Evolutionary conservation across 2,113 vertebrate genomes (phyloP).

Genomic region (Tricholaema leucomelas): DNA sequence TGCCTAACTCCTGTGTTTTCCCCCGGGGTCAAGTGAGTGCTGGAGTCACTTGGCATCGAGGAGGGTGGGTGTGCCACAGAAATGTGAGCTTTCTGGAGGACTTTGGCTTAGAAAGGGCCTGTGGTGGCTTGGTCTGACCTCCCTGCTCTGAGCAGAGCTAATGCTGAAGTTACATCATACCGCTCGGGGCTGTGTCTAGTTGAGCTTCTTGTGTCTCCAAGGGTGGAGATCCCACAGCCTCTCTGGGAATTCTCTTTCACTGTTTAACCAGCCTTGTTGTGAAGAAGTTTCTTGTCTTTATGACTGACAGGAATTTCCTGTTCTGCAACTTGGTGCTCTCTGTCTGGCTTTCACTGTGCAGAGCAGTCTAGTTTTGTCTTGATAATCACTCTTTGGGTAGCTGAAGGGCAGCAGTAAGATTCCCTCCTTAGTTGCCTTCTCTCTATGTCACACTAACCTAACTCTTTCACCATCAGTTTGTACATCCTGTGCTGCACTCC

Average conservation of each 20-base stretch:
- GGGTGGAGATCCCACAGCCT: neutral
- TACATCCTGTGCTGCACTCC: neutral
- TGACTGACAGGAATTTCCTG: conserved; percentile 38
- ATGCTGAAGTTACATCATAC: neutral
- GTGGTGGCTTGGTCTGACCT: neutral
- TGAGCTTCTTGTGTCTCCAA: neutral
- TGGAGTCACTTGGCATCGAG: neutral
- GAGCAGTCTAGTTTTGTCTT: neutral
- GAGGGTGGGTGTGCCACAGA: neutral
- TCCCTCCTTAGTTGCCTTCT: neutral
- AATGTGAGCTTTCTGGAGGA: neutral
- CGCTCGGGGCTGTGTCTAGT: neutral
- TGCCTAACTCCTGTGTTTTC: neutral
- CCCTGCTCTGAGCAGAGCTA: neutral
- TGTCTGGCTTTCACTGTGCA: neutral
- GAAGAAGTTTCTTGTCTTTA: neutral
- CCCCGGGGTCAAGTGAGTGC: neutral
- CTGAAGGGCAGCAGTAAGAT: neutral
- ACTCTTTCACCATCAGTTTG: neutral
- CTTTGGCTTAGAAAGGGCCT: neutral
- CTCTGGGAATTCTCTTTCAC: neutral
- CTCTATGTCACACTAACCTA: neutral
- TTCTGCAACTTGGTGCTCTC: conserved; percentile 1
- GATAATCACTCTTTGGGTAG: neutral
- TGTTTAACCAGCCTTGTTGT: neutral